Conservation (phyloP, 2,888 invertebrate genomes). For the Orgyia antiqua region DNA sequence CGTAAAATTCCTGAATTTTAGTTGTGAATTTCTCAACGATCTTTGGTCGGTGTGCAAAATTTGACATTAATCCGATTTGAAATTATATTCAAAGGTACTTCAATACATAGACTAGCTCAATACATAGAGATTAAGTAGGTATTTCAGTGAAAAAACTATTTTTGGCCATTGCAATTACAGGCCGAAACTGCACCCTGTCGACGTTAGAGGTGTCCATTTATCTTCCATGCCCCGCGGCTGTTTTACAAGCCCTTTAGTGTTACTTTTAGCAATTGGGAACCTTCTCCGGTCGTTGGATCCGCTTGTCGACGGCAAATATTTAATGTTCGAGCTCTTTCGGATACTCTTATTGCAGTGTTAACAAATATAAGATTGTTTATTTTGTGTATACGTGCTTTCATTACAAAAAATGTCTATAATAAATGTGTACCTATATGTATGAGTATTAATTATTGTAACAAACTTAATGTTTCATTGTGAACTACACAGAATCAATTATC, state of each 20-base stretch:
- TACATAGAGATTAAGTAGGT: too few relatives aligned
- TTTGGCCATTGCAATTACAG: conserved; percentile 6
- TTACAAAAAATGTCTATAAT: conserved; percentile 9
- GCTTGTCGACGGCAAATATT: conserved; percentile 56
- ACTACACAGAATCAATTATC: too few relatives aligned
- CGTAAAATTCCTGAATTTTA: too few relatives aligned
- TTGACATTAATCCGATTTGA: too few relatives aligned
- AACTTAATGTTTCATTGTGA: too few relatives aligned
- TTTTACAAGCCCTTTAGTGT: conserved; percentile 58
- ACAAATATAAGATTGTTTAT: conserved; percentile 47
- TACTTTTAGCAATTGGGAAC: conserved; percentile 50
- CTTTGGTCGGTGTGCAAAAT: too few relatives aligned
- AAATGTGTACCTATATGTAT: background rate
- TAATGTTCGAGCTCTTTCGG: conserved; percentile 44
- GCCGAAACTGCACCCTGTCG: conserved; percentile 13
- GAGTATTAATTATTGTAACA: background rate
- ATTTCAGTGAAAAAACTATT: conserved; percentile 3
- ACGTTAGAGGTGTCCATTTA: conserved; percentile 19
- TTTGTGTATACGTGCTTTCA: conserved; percentile 31
- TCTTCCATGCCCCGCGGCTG: conserved; percentile 40
- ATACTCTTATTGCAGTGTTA: conserved; percentile 63
- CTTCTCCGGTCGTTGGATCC: conserved; percentile 36
- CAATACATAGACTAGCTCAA: too few relatives aligned
- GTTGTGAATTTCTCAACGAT: too few relatives aligned
- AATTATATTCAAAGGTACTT: too few relatives aligned